Evolutionary conservation across 1,140 invertebrate species (phyloP).

Genomic region (Anagrus nilaparvatae): DNA sequence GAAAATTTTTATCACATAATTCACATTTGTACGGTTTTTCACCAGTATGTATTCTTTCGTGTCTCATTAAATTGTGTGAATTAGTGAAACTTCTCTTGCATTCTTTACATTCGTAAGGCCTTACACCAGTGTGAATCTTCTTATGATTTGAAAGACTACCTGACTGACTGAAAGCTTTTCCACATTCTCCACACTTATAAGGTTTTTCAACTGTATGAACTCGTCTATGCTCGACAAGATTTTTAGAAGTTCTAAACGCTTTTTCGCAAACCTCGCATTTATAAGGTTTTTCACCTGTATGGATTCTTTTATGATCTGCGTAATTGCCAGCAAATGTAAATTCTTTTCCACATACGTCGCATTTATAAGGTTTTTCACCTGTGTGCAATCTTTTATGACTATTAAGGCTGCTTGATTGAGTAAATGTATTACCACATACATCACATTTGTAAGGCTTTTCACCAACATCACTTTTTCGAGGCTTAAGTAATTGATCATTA

Average conservation of each 20-base stretch:
- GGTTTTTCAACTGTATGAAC: too few species aligned
- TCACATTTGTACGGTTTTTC: neutral
- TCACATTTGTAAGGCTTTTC: conserved; percentile 56
- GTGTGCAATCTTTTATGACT: conserved; percentile 43
- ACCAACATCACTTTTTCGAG: too few species aligned
- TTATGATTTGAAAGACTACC: neutral
- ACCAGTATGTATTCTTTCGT: neutral
- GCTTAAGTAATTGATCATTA: too few species aligned
- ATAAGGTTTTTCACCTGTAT: too few species aligned
- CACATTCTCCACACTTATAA: too few species aligned
- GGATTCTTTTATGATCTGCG: too few species aligned
- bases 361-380: conserved; percentile 71
- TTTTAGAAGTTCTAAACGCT: too few species aligned
- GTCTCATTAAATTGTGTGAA: neutral
- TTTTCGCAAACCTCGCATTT: too few species aligned
- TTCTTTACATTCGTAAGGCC: neutral
- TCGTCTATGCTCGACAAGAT: too few species aligned
- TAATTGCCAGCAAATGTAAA: too few species aligned
- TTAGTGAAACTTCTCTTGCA: neutral
- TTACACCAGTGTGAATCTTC: neutral
- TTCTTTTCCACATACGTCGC: conserved; percentile 64
- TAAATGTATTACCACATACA: conserved; percentile 38
- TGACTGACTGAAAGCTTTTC: too few species aligned
- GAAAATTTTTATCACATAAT: neutral
- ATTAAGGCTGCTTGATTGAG: neutral